Evolutionary conservation across 2,888 invertebrate genomes (phyloP), one percentile per base, ranked within the genome.

Genomic region (Eupsilia transversa): DNA sequence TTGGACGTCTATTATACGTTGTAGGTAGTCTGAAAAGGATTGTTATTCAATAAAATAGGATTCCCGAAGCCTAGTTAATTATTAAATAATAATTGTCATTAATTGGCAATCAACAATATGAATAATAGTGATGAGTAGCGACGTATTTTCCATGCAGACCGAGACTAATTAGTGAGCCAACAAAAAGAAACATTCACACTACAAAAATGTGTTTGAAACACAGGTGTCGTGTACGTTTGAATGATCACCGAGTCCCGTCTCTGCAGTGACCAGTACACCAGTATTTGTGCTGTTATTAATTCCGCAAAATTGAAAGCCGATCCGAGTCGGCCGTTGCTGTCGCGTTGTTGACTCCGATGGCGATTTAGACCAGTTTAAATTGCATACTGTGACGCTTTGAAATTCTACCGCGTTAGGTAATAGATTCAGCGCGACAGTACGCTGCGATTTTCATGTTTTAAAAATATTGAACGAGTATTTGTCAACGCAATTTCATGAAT

Each of bases 301-400:
- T 93, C 92, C 88, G 90, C 91, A 91, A 89, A 94, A 94, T 92
- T 93, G 94, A 92, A 94, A 93, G 92, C 91, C 89, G 92, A 93
- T 89, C 90, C 89, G 88, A 85, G 86, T 86, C 83, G 82, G 80
- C 86, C 82, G 88, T 85, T 86, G 84, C 87, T 82, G 86, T 87
- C 84, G 84, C 80, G 83, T 84, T 87, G 87, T 87, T 87, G 83
- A 87, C 80, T 88, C 77, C 78, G 70, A 71, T 80, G 83, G 75
- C 88, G 84, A 87, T 89, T 89, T 86, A 86, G 87, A 83, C 80
- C 86, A 82, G 84, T 87, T 85, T 83, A 86, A 89, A 89, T 86
- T 89, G 85, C 85, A 86, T 82, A 86, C 84, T 88, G 82, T 86
- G 78, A 84, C 82, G 88, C 83, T 89, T 89, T 88, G 87, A 89